A percentile compares a stretch with the other conserved stretches of the same genome.
These are phyloP conservation scores for Taphrorychus bicolor DNA, from an alignment of 2,888 invertebrate genomes.

Conservation along the genomic window DNA sequence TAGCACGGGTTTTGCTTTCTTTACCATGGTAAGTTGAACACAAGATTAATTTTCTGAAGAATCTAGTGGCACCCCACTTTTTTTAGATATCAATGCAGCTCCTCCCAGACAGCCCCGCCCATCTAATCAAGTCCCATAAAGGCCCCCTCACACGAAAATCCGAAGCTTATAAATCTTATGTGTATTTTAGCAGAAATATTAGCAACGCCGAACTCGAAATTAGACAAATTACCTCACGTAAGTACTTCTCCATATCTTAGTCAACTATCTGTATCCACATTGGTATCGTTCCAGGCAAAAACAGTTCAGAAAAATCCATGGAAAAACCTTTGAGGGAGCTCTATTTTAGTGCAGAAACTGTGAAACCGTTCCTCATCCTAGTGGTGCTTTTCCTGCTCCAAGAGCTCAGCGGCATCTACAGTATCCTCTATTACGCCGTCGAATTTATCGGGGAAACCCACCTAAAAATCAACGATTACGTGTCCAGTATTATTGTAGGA, in stretches of 20 bases:
- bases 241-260: not conserved
- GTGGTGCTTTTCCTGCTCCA: constrained; percentile 73
- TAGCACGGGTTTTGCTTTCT: constrained; percentile 31
- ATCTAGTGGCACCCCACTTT: too few species aligned
- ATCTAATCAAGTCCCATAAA: constrained; percentile 67
- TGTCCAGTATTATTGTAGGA: constrained; percentile 74
- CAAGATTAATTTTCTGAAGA: not conserved
- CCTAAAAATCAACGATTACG: constrained; percentile 68
- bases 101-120: constrained; percentile 74
- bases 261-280: not conserved
- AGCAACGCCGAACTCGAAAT: constrained; percentile 70
- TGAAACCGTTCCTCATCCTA: constrained; percentile 72
- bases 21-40: constrained; percentile 26
- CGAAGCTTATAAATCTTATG: constrained; percentile 52
- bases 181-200: constrained; percentile 71
- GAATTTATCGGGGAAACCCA: constrained; percentile 74
- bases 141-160: constrained; percentile 58
- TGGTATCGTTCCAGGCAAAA: not conserved
- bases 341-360: constrained; percentile 64
- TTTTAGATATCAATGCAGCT: constrained; percentile 68
- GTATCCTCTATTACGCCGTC: constrained; percentile 76
- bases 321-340: constrained; percentile 45
- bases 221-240: not conserved
- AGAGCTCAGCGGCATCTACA: constrained; percentile 77
- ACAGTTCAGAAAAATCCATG: not conserved